Percentiles rank a stretch among this genome's conserved stretches.
Evolutionary conservation across 2,113 vertebrate species (phyloP).

Genomic region (Bettongia penicillata): DNA sequence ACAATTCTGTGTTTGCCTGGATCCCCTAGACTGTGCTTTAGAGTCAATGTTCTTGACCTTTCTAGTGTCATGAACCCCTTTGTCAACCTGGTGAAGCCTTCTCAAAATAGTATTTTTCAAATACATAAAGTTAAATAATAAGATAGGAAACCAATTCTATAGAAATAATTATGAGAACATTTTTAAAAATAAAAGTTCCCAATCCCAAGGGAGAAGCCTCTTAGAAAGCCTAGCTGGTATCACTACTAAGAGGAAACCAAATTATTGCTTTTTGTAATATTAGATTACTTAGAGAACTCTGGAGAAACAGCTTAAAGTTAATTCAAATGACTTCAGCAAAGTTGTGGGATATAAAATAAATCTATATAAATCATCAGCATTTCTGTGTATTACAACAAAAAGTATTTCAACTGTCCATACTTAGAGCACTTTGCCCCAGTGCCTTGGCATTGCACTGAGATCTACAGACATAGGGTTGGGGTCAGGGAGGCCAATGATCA

Average conservation of each 20-base stretch:
- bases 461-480: background rate
- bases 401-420: background rate
- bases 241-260: background rate
- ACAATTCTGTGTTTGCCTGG: background rate
- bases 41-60: background rate
- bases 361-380: background rate
- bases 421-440: background rate
- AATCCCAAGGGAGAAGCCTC: background rate
- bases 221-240: background rate
- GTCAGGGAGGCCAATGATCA: background rate
- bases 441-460: background rate
- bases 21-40: background rate
- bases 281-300: background rate
- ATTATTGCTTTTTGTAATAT: background rate
- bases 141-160: background rate
- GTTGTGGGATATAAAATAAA: background rate
- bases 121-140: background rate
- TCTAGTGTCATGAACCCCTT: background rate
- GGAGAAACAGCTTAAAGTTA: background rate
- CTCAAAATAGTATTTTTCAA: background rate
- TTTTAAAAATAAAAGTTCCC: background rate
- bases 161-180: background rate
- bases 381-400: background rate
- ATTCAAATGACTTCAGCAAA: background rate
- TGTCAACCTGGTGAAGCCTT: background rate